phyloP scores from a whole-genome alignment of 2,888 invertebrate species.

The Chrysomela aeneicollis region DNA sequence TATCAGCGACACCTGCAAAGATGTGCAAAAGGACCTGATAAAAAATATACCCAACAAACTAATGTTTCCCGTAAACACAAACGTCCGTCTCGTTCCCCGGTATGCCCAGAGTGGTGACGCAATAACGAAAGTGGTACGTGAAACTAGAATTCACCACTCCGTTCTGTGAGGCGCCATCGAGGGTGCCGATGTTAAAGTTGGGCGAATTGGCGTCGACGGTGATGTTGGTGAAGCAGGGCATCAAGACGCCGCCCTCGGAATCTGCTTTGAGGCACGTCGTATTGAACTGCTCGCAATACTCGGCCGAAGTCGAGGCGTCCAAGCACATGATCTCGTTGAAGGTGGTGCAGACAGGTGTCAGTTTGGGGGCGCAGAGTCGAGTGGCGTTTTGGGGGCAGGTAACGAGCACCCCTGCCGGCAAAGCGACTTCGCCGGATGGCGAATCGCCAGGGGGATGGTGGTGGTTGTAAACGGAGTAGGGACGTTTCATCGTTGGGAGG shows the following conservation, averaged over 20 bases:
- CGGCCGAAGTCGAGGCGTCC: constrained; percentile 42
- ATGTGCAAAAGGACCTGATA: too few relatives aligned
- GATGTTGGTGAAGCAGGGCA: constrained; percentile 56
- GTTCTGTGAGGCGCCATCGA: constrained; percentile 43
- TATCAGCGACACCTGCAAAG: too few relatives aligned
- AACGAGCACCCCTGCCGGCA: constrained; percentile 52
- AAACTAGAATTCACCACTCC: constrained; percentile 40
- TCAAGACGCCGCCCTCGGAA: constrained; percentile 40
- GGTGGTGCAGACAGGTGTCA: constrained; percentile 53
- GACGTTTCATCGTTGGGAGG: constrained; percentile 47
- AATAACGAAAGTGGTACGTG: constrained; percentile 43
- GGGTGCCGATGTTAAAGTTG: constrained; percentile 40
- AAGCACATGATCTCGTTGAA: constrained; percentile 55
- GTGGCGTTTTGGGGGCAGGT: constrained; percentile 54
- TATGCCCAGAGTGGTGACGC: constrained; percentile 50
- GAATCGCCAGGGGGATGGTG: constrained; percentile 52
- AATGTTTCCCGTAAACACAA: constrained; percentile 27
- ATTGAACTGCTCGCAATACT: constrained; percentile 47
- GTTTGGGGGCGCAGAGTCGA: constrained; percentile 51
- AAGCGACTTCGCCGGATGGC: constrained; percentile 50
- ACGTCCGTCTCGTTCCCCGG: constrained; percentile 47
- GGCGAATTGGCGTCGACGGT: constrained; percentile 50
- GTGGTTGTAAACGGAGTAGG: constrained; percentile 54
- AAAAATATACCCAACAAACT: constrained; percentile 1
- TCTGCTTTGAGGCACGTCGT: constrained; percentile 47